Evolutionary conservation across 2,797 vertebrate genomes (phyloP).

Genomic region (Oryzias dopingdopingensis): DNA sequence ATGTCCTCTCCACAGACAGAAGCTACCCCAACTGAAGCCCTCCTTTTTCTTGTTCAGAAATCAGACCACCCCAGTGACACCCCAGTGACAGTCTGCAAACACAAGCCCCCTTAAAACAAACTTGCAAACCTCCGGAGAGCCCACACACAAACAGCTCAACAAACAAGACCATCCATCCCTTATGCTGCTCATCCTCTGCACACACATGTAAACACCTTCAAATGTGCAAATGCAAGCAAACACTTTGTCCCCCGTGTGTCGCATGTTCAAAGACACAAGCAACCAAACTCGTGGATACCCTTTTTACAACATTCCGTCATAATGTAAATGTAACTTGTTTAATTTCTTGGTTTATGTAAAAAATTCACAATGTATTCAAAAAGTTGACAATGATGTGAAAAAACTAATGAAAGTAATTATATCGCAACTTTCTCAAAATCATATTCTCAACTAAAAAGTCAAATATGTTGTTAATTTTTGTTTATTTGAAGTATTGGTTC

Average conservation of each 20-base stretch:
- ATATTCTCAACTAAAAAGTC: too few relatives aligned
- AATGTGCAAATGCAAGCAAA: slow-evolving; percentile 36
- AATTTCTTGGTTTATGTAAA: too few relatives aligned
- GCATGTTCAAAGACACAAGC: slow-evolving; percentile 33
- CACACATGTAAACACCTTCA: slow-evolving; percentile 20
- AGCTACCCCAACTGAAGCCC: slow-evolving; percentile 18
- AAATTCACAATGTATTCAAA: too few relatives aligned
- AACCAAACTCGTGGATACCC: too few relatives aligned
- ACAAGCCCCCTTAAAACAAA: slow-evolving; percentile 46
- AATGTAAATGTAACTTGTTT: too few relatives aligned
- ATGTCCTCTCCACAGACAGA: slow-evolving; percentile 12
- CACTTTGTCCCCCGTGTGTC: slow-evolving; percentile 20
- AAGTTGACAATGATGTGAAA: too few relatives aligned
- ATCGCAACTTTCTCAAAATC: too few relatives aligned
- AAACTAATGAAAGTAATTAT: too few relatives aligned
- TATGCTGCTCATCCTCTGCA: slow-evolving; percentile 11
- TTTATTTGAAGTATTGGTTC: too few relatives aligned
- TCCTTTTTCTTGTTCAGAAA: slow-evolving; percentile 39
- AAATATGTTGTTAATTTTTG: too few relatives aligned
- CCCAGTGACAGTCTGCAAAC: slow-evolving; percentile 65
- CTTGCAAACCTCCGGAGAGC: slow-evolving; percentile 52
- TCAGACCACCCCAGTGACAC: slow-evolving; percentile 74
- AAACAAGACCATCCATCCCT: slow-evolving; percentile 21
- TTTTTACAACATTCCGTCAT: too few relatives aligned
- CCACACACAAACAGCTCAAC: slow-evolving; percentile 37